Conservation (phyloP, 2,888 invertebrate species). For the Platycheirus rosarum region DNA sequence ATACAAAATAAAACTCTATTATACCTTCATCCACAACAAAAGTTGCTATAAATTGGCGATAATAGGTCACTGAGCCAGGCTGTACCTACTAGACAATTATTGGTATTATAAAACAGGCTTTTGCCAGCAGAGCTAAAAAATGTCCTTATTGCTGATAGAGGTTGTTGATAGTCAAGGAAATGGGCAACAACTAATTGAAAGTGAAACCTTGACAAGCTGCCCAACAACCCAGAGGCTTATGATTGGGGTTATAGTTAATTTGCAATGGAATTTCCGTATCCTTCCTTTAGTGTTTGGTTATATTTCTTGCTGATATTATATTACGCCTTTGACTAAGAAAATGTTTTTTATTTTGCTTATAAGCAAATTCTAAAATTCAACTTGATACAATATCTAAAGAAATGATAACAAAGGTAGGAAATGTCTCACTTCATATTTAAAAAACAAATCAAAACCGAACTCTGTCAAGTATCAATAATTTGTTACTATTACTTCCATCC, state of each 20-base stretch:
- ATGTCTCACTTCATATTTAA: no score
- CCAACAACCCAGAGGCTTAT: conserved; percentile 4
- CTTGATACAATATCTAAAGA: no score
- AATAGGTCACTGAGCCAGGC: conserved; percentile 66
- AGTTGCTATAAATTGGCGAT: conserved; percentile 61
- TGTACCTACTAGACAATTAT: conserved; percentile 53
- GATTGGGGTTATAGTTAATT: neutral
- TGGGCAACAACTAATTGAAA: conserved; percentile 14
- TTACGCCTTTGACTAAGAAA: no score
- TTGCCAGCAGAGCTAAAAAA: conserved; percentile 4
- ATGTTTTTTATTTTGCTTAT: no score
- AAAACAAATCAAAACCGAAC: no score
- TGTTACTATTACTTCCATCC: no score
- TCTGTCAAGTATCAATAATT: no score
- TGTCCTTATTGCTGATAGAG: conserved; percentile 3
- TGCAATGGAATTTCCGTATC: no score
- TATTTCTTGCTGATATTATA: no score
- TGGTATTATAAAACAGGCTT: conserved; percentile 58
- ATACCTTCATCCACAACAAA: neutral
- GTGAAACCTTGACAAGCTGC: conserved; percentile 1
- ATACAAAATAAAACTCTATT: conserved; percentile 1
- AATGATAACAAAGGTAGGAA: no score
- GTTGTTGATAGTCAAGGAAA: conserved; percentile 6
- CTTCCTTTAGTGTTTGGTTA: neutral
- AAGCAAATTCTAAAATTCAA: no score